These are phyloP conservation scores for Pteromalus puparum DNA, from an alignment of 1,140 invertebrate species.

Conservation along the genomic window DNA sequence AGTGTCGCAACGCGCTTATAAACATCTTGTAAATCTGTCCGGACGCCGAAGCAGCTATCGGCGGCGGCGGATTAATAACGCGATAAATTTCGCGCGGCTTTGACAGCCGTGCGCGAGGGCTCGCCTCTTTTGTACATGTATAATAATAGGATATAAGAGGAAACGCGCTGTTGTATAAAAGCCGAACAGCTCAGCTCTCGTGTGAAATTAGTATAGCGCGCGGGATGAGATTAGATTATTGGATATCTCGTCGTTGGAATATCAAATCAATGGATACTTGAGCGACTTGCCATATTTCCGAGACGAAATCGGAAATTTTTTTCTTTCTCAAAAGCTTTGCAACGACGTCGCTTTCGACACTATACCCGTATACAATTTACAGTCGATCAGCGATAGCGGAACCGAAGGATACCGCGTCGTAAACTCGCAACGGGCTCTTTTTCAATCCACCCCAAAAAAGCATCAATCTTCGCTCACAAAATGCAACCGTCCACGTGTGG, in stretches of 20 bases:
- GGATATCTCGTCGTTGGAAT: too few species aligned
- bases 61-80: conserved; percentile 62
- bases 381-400: neutral
- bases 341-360: too few species aligned
- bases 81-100: conserved; percentile 64
- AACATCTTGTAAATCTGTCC: conserved; percentile 47
- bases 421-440: neutral
- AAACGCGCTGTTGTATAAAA: too few species aligned
- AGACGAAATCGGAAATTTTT: too few species aligned
- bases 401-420: neutral
- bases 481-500: neutral
- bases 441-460: neutral
- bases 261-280: too few species aligned
- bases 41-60: conserved; percentile 24
- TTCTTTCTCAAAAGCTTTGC: too few species aligned
- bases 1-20: conserved; percentile 40
- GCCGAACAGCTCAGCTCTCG: too few species aligned
- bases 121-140: neutral
- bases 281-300: too few species aligned
- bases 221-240: too few species aligned
- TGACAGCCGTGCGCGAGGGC: conserved; percentile 42
- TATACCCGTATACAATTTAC: neutral
- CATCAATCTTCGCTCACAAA: neutral
- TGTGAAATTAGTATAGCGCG: too few species aligned
- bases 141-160: too few species aligned